Evolutionary conservation across 2,113 vertebrate species (phyloP), one percentile per base, ranked within the genome.

Genomic region (Gobius niger): DNA sequence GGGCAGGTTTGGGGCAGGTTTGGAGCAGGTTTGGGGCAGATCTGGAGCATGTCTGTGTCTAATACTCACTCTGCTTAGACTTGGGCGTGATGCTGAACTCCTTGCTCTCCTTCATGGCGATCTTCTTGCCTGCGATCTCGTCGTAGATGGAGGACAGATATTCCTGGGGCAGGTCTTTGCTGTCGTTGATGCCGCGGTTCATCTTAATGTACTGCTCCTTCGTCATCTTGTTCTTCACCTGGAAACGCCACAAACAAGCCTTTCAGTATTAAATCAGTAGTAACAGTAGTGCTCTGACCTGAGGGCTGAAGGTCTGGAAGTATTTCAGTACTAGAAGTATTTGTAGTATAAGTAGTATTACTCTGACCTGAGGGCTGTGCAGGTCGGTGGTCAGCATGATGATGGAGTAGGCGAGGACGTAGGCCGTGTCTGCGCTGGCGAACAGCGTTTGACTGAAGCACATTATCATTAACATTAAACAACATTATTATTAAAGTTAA

Each of bases 151-250:
- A 93, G 5, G 96, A 98, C 47, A 99, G 92, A 82, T 99, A 98
- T 19, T 98, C 98, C 52, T 97, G 96, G 1, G 98, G 98, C 10
- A 98, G 89, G 82, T 99, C 97, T 90, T 99, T 98, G 70, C 96
- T 98, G 82, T 98, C 98, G 13, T 99, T 98, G 72, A 99, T 99
- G 1, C 98, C 98, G 3, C 96, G 92, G 85, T 98, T 99, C 98
- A 99, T 99, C 91, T 99, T 99, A 82, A 98, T 99, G 89, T 98
- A 99, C 78, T 99, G 97, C 54, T 99, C 97, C 89, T 98, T 99
- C 1, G 97, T 99, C 98, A 98, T 99, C 87, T 99, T 99, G 89
- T 97, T 99, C 85, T 99, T 99, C 53, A 99, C 97, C 97, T 99
- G 34, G 4, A 60, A 12, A n/a, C n/a, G n/a, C n/a, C n/a, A n/a